These are phyloP conservation scores for Bambusicola thoracicus DNA, from an alignment of 2,113 vertebrate genomes.

Conservation along the genomic window DNA sequence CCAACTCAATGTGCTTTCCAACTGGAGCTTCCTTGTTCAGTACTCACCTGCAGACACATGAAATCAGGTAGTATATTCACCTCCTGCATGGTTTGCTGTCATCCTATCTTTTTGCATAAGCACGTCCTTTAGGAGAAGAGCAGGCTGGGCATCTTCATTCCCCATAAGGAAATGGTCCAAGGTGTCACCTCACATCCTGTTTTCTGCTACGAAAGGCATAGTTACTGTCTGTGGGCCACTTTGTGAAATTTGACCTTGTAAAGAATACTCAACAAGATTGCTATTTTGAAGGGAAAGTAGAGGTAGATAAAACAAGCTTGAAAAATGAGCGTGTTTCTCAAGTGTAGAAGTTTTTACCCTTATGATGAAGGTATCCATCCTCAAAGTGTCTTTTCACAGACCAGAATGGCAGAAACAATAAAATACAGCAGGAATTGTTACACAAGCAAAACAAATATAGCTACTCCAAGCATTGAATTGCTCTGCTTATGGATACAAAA, in stretches of 20 bases:
- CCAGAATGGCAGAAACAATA: background rate
- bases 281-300: background rate
- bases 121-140: background rate
- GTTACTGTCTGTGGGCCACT: accelerated
- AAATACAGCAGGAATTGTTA: background rate
- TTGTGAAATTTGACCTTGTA: background rate
- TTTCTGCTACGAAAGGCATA: background rate
- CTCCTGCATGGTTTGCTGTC: background rate
- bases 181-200: background rate
- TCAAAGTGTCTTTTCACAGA: background rate
- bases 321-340: background rate
- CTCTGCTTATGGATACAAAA: background rate
- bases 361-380: background rate
- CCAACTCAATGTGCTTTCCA: background rate
- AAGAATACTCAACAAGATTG: background rate
- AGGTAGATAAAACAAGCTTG: background rate
- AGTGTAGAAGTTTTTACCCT: background rate
- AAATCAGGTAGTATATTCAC: background rate
- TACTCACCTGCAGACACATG: background rate
- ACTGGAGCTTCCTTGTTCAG: background rate
- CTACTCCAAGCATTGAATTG: background rate
- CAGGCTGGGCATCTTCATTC: too few relatives aligned
- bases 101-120: background rate
- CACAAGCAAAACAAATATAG: background rate
- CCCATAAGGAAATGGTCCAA: background rate